Evolutionary conservation across 2,888 invertebrate species (phyloP), one percentile per base, ranked within the genome.

Genomic region (Coleophora flavipennella): DNA sequence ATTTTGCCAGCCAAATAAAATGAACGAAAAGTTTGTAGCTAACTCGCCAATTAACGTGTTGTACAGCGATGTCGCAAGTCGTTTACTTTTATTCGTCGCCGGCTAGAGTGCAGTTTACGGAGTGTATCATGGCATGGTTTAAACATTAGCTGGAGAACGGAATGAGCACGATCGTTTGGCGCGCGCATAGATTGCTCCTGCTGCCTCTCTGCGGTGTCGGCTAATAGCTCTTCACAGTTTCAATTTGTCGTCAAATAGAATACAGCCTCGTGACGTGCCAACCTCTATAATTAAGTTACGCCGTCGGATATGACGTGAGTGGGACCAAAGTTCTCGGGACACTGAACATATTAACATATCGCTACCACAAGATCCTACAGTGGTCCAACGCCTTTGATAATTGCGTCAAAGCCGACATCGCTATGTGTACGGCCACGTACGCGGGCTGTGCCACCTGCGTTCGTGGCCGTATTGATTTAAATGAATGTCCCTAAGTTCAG

Each of bases 141-240:
- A 63, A 70, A 67, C 66, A 68, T 64, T 67, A 66, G 62, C 56
- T 60, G 54, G 53, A 46, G 48, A 39, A 39, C 38, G 36, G 43
- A 41, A 72, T 65, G 66, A 68, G 64, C 67, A 63, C 62, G 70
- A 66, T 73, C 69, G 64, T 67, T 68, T 74, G 72, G 68, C 70
- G 67, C 67, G 67, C 62, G 62, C 60, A 60, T 57, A 58, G 61
- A 43, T 49, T 44, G 46, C 46, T 61, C 58, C 59, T 48, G 59
- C 57, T 44, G 37, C 45, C 46, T 40, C 49, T 62, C 68, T 70
- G 75, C 63, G 73, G 77, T 77, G 74, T 70, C 69, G 64, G 70
- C 77, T 81, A 79, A 81, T 80, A 78, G 79, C 76, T 77, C 74
- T 71, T 76, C 72, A 64, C 74, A 77, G 73, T 80, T 81, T 81